Conservation (phyloP, 2,797 vertebrate genomes). For the Paramormyrops hopkinsi region DNA sequence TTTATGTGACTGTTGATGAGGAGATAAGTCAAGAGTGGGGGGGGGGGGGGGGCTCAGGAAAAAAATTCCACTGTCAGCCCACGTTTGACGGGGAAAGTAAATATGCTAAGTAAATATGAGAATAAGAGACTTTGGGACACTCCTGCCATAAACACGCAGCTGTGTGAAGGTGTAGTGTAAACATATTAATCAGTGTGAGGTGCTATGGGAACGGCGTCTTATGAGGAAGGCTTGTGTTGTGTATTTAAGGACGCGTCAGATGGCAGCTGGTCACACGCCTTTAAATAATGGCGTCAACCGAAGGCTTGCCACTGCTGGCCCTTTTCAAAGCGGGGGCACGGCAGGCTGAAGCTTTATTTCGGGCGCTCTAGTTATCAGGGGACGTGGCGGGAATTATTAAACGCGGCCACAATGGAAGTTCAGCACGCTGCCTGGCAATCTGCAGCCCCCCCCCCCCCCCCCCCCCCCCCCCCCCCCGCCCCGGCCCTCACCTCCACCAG, state of each 20-base stretch:
- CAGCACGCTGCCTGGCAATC: constrained; percentile 41
- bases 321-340: constrained; percentile 12
- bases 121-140: neutral
- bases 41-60: neutral
- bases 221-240: neutral
- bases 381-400: constrained; percentile 65
- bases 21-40: neutral
- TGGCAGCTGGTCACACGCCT: neutral
- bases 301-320: constrained; percentile 36
- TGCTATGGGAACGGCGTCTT: neutral
- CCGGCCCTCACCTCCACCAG: too few relatives aligned
- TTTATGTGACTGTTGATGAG: neutral
- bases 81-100: neutral
- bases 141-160: neutral
- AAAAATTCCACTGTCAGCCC: neutral
- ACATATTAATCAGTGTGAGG: constrained; percentile 5
- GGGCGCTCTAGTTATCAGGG: neutral
- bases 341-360: neutral
- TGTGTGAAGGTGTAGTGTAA: neutral
- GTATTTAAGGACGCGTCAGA: neutral
- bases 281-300: constrained; percentile 44
- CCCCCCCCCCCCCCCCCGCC: too few relatives aligned
- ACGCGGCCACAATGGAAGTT: constrained; percentile 47
- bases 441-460: constrained; percentile 31
- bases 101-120: neutral